phyloP scores from a whole-genome alignment of 2,797 vertebrate species.

The Xyrichtys novacula region DNA sequence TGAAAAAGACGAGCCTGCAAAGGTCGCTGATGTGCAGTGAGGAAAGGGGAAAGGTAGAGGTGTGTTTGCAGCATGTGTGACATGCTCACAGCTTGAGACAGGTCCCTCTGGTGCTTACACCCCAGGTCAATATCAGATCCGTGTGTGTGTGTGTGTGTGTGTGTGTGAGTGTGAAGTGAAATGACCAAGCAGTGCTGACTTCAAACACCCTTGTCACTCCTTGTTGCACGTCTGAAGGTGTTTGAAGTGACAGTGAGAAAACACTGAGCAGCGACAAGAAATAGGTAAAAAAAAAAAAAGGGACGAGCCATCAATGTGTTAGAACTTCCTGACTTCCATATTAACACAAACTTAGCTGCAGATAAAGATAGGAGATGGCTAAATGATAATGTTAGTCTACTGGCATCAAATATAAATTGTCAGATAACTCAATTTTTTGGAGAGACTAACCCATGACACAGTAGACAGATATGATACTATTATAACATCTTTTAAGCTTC shows the following conservation, averaged over 20 bases:
- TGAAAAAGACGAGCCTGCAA: slow-evolving; percentile 34
- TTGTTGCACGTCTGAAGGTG: slow-evolving; percentile 24
- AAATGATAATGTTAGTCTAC: no score
- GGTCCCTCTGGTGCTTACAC: slow-evolving; percentile 21
- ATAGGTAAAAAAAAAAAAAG: neutral
- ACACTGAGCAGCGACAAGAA: neutral
- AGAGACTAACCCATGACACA: no score
- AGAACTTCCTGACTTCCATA: neutral
- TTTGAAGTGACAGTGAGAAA: slow-evolving; percentile 30
- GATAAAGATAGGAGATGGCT: no score
- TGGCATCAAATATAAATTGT: no score
- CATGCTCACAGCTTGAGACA: slow-evolving; percentile 31
- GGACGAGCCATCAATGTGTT: neutral
- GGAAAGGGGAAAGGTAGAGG: neutral
- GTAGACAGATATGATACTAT: no score
- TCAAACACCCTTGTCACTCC: slow-evolving; percentile 26
- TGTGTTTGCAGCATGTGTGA: slow-evolving; percentile 6
- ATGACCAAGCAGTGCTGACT: slow-evolving; percentile 50
- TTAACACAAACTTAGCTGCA: no score
- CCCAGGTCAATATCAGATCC: slow-evolving; percentile 38
- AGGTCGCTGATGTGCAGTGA: slow-evolving; percentile 39
- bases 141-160: neutral
- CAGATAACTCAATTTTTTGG: no score
- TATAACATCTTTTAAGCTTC: no score
- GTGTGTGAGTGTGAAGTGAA: slow-evolving; percentile 33